Conservation (phyloP, 2,888 invertebrate genomes). For the Hemicrepidius hirtus region DNA sequence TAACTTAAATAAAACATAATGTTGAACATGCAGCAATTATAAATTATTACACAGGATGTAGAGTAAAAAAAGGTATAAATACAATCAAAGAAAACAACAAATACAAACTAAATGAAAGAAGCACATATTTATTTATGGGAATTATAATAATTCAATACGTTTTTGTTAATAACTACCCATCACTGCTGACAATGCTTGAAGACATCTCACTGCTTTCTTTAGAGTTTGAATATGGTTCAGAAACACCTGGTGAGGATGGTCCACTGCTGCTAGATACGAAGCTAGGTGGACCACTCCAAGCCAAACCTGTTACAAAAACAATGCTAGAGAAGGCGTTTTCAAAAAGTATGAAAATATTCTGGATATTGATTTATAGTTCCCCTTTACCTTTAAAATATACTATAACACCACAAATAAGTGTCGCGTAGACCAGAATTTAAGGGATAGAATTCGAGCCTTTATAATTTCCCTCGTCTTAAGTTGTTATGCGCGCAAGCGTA, state of each 20-base stretch:
- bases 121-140: constrained; percentile 21
- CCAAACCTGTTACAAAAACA: constrained; percentile 68
- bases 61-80: not conserved
- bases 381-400: too few species aligned
- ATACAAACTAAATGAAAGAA: constrained; percentile 29
- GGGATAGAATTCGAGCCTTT: too few species aligned
- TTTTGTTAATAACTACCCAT: constrained; percentile 72
- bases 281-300: constrained; percentile 92
- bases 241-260: constrained; percentile 85
- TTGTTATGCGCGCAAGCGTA: too few species aligned
- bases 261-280: constrained; percentile 86
- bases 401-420: too few species aligned
- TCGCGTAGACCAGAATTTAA: too few species aligned
- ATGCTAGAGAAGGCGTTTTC: too few species aligned
- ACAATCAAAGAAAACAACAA: constrained; percentile 13
- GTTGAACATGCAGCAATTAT: not conserved
- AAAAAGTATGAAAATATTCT: too few species aligned
- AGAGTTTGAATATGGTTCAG: constrained; percentile 75
- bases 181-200: constrained; percentile 78
- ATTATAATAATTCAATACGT: not conserved
- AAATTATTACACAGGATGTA: not conserved
- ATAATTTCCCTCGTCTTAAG: too few species aligned
- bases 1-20: too few species aligned
- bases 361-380: too few species aligned
- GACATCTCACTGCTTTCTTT: constrained; percentile 78